A percentile compares a stretch with the other conserved stretches of the same genome.
Conservation (phyloP, 2,113 vertebrate genomes). For the Galemys pyrenaicus region DNA sequence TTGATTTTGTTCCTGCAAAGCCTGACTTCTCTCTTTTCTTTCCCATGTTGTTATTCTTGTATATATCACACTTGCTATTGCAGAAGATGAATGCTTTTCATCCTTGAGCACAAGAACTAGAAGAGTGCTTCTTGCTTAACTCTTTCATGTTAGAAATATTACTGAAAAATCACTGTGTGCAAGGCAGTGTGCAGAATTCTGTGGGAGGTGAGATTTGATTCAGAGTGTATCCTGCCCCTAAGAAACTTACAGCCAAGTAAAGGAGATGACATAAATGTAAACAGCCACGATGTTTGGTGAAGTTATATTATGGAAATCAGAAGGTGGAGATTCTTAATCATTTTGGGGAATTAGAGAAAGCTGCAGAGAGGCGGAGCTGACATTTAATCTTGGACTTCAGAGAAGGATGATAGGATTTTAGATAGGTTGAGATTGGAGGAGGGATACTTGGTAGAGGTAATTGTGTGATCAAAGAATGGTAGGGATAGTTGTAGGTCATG, state of each 20-base stretch:
- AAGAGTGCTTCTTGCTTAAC: background rate
- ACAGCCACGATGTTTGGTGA: background rate
- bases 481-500: background rate
- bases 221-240: background rate
- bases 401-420: background rate
- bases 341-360: background rate
- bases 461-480: background rate
- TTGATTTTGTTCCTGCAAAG: conserved; percentile 72
- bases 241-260: background rate
- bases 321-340: background rate
- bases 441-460: background rate
- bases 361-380: background rate
- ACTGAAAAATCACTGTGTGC: background rate
- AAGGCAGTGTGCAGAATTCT: background rate
- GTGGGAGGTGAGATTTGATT: background rate
- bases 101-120: background rate
- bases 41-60: conserved; percentile 12
- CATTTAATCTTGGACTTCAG: background rate
- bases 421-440: background rate
- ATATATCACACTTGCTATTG: background rate
- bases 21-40: conserved; percentile 62
- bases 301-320: background rate
- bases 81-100: conserved; percentile 25
- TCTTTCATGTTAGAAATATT: conserved; percentile 8
- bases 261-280: background rate